phyloP scores from a whole-genome alignment of 2,888 invertebrate genomes.

The Stenolophus ochropezus region DNA sequence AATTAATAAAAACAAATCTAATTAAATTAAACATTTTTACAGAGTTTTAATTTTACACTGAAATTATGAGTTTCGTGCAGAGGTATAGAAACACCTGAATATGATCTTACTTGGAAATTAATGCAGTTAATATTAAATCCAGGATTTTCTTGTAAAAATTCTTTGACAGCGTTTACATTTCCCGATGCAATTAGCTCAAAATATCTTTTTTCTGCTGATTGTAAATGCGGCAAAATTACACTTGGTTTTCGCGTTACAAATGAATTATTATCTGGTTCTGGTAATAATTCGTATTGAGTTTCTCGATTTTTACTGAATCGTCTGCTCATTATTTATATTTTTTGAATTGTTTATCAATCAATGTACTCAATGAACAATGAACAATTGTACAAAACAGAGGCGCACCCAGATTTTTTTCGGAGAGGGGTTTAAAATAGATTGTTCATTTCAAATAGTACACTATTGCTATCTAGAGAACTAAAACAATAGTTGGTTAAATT shows the following conservation, averaged over 20 bases:
- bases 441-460: too few species aligned
- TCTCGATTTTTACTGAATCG: background rate
- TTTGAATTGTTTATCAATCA: background rate
- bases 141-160: conserved; percentile 72
- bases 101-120: conserved; percentile 74
- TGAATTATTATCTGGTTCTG: background rate
- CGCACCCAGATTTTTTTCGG: too few species aligned
- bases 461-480: too few species aligned
- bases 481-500: too few species aligned
- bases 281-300: background rate
- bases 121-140: conserved; percentile 77
- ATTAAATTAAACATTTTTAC: too few species aligned
- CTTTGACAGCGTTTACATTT: conserved; percentile 72
- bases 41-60: too few species aligned
- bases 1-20: too few species aligned
- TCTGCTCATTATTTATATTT: background rate
- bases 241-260: conserved; percentile 65
- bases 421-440: too few species aligned
- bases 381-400: background rate
- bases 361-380: background rate
- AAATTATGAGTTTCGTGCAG: too few species aligned
- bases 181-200: conserved; percentile 74
- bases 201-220: conserved; percentile 74
- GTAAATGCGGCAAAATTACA: conserved; percentile 75
- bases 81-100: too few species aligned